Evolutionary conservation across 2,113 vertebrate genomes (phyloP), one percentile per base, ranked within the genome.

Genomic region (Butorides virescens): DNA sequence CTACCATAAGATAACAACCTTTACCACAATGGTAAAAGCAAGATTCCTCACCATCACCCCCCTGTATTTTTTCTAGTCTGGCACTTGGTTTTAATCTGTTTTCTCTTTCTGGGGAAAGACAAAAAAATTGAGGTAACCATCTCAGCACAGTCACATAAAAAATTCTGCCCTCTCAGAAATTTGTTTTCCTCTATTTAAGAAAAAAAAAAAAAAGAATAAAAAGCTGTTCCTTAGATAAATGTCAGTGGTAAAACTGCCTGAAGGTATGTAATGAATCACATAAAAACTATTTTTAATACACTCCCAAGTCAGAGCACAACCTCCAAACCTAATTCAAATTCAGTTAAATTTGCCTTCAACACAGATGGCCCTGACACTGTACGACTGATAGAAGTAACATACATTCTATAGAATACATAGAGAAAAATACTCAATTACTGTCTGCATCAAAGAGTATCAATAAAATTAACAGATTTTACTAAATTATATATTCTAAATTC

Each of bases 271-370:
- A 53, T 73, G 87, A 93, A 85, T 92, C 46, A 96, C 47, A 87
- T 47, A 52, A 91, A 90, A 92, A 27, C 6, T 75, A 81, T 66
- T 95, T 92, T 96, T 95, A 97, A 93, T 67, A 68, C 52, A 63
- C 25, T 93, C 36, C 30, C 15, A 76, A 80, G 50, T 88, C 30
- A 89, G 87, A 90, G 56, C 46, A 94, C 34, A 95, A 93, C 75
- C 58, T 78, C 39, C 21, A 81, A 83, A 80, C 36, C 36, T 84
- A 86, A 90, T 39, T 83, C 46, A 73, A 87, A 91, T 71, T 92
- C 82, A 82, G 47, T 92, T 86, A 74, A 9, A 59, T 83, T 73
- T 97, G 75, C 42, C 77, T 93, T 84, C 46, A 65, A 77, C 26
- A 46, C 13, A 59, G n/a, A 58, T 42, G 67, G 52, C 20, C 49